A percentile compares a stretch with the other conserved stretches of the same genome.
Conservation (phyloP, 64 coral and sea anemone species). For the Montipora efflorescens region DNA sequence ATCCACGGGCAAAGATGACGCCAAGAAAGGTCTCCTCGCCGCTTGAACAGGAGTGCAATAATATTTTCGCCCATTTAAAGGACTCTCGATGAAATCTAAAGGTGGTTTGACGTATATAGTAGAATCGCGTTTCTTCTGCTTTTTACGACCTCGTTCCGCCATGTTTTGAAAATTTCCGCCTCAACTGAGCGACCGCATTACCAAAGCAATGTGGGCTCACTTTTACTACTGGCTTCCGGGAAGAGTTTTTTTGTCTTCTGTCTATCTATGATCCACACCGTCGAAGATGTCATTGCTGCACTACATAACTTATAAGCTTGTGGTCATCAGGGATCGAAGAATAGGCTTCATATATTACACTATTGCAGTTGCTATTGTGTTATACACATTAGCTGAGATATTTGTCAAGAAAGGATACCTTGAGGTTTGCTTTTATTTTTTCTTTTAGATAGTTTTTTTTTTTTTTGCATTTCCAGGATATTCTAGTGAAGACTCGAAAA, state of each 20-base stretch:
- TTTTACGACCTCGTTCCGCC: conserved; percentile 69
- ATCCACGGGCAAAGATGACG: conserved; percentile 76
- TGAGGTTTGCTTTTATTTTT: conserved; percentile 54
- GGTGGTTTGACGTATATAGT: conserved; percentile 73
- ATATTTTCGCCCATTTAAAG: conserved; percentile 72
- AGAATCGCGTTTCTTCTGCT: conserved; percentile 71
- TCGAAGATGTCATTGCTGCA: conserved; percentile 90
- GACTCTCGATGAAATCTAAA: conserved; percentile 88
- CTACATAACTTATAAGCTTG: conserved; percentile 94
- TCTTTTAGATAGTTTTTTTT: not conserved
- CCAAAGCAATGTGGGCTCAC: not conserved
- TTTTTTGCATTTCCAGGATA: too few species aligned
- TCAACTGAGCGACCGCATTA: not conserved
- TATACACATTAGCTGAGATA: conserved; percentile 92
- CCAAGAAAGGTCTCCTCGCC: conserved; percentile 87
- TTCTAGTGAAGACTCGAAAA: too few species aligned
- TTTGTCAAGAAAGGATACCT: conserved; percentile 95
- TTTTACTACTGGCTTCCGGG: conserved; percentile 43
- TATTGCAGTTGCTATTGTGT: conserved; percentile 69
- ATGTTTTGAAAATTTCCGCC: conserved; percentile 83
- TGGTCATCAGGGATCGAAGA: conserved; percentile 91
- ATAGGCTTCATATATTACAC: conserved; percentile 87
- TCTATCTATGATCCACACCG: too few species aligned
- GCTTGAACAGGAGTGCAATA: conserved; percentile 93
- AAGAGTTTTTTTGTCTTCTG: too few species aligned